Evolutionary conservation across 2,888 invertebrate species (phyloP).

Genomic region (Amblyjoppa fuscipennis): DNA sequence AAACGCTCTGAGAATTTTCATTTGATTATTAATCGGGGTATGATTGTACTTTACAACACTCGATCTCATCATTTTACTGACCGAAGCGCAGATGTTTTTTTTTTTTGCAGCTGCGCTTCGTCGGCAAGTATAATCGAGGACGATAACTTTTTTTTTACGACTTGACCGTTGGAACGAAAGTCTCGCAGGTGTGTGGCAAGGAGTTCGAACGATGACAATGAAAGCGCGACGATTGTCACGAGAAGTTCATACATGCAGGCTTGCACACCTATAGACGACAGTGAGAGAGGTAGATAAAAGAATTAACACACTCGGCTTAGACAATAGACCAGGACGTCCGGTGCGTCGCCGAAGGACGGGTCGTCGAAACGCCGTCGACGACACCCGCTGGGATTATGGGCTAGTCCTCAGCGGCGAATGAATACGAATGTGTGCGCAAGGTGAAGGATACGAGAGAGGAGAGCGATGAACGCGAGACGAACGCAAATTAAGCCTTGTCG

Average conservation of each 20-base stretch:
- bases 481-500: slow-evolving; percentile 67
- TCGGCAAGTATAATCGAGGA: background rate
- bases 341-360: slow-evolving; percentile 58
- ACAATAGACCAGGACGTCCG: slow-evolving; percentile 71
- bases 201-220: slow-evolving; percentile 74
- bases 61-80: too few relatives aligned
- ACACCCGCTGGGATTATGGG: slow-evolving; percentile 43
- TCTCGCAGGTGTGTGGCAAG: slow-evolving; percentile 75
- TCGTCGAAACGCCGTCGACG: slow-evolving; percentile 46
- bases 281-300: slow-evolving; percentile 26
- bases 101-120: background rate
- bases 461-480: slow-evolving; percentile 66
- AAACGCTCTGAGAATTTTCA: too few relatives aligned
- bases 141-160: background rate
- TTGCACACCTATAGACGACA: slow-evolving; percentile 25
- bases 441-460: slow-evolving; percentile 50
- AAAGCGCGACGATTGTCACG: slow-evolving; percentile 29
- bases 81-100: background rate
- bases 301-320: slow-evolving; percentile 16
- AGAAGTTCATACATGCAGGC: slow-evolving; percentile 27
- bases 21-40: too few relatives aligned
- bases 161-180: slow-evolving; percentile 3
- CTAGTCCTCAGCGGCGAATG: slow-evolving; percentile 45
- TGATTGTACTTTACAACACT: too few relatives aligned
- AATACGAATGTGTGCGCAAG: slow-evolving; percentile 61